Conservation (phyloP, 2,797 vertebrate species). For the Chanos chanos region DNA sequence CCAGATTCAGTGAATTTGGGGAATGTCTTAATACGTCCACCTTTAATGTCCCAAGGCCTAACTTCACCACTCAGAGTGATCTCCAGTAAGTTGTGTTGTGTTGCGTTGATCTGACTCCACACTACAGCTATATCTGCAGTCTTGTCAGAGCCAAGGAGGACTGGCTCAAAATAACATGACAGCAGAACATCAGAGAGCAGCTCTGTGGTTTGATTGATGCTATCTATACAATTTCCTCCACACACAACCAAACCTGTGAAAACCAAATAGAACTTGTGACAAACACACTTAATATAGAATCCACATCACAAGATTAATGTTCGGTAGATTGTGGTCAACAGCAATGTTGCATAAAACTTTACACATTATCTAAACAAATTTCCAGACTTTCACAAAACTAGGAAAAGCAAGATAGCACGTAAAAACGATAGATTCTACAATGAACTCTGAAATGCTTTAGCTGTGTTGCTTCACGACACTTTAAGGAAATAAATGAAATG, state of each 20-base stretch:
- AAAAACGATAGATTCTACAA: too few species aligned
- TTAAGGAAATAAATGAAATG: too few species aligned
- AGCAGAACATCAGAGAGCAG: constrained; percentile 20
- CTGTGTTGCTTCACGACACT: too few species aligned
- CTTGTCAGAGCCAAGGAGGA: neutral
- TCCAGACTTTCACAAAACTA: too few species aligned
- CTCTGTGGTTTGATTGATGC: neutral
- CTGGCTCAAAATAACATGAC: constrained; percentile 1
- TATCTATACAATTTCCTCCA: neutral
- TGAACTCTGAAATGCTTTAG: too few species aligned
- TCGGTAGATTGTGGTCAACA: too few species aligned
- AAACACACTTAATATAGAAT: neutral
- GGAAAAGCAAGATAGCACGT: too few species aligned
- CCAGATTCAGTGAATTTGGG: neutral
- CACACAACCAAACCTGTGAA: constrained; percentile 1
- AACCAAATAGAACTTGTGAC: neutral
- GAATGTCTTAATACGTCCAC: neutral
- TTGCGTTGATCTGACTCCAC: neutral
- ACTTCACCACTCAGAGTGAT: neutral
- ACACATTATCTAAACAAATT: too few species aligned
- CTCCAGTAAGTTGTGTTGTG: constrained; percentile 8
- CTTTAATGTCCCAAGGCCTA: neutral
- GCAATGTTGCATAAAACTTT: too few species aligned
- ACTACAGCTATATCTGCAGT: neutral
- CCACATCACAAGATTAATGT: too few species aligned